Base-by-base conservation (phyloP, 92 coral and sea anemone species). In the Scolanthus callimorphus region DNA sequence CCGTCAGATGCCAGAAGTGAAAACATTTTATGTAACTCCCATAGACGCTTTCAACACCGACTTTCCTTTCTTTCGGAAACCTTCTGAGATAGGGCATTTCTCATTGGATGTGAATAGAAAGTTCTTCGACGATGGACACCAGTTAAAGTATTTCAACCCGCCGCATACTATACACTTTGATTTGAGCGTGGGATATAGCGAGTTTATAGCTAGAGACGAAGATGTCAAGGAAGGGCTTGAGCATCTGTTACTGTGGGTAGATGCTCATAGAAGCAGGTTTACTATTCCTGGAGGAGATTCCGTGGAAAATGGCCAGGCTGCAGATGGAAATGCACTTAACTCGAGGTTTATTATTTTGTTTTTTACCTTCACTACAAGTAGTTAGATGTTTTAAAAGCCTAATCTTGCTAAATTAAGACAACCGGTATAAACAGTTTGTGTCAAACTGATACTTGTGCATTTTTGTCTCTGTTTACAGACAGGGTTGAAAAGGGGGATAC, bases 41-140 rank as follows among this genome's bases (percentile, higher is more conserved):
- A 73, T 84, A 37, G 78, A 69, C 2, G 75, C 77, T 13, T 80
- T 84, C 54, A 75, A 70, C 20, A 26, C 74, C 3, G 94, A 85
- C 27, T 66, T 78, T 8, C 98, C 95, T 20, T 92, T 82, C 45
- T 88, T 80, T 37, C 75, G 98, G 37, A 91, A 85, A 22, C 98
- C 98, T 19, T 67, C 49, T 12, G 96, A 92, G 48, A 71, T 92
- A 23, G 98, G 98, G 2, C 69, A 61, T 49, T 92, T 92, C 59
- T 92, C 98, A 2, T 81, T 92, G 41, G 96, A 92, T 59, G 65
- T 62, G 19, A 71, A 81, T 2, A 65, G 98, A 34, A 54, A 65
- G 37, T 92, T 92, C 59, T 79, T 76, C 69, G 94, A 92, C 49
- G 80, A 92, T 55, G 81, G 74, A 8, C 85, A 90, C 31, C 90